Percentiles rank a stretch among this genome's conserved stretches.
Conservation (phyloP, 2,888 invertebrate species). For the Tachina fera region DNA sequence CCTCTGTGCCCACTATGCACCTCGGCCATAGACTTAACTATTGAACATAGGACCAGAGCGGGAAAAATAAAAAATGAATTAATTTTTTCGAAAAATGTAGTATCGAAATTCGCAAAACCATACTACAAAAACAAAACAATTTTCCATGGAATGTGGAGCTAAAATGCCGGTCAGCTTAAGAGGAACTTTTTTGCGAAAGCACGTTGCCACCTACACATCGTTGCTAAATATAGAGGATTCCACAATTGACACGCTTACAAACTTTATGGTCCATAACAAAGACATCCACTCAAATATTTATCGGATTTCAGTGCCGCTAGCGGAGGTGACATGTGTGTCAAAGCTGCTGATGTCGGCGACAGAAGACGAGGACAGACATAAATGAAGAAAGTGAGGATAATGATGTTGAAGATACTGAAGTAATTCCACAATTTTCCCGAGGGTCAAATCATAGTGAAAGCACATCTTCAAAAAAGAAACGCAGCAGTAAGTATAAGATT, state of each 20-base stretch:
- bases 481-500: neutral
- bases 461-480: neutral
- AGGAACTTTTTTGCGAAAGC: conserved; percentile 27
- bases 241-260: neutral
- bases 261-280: conserved; percentile 8
- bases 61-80: conserved; percentile 1
- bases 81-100: neutral
- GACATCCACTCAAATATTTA: conserved; percentile 5
- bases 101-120: neutral
- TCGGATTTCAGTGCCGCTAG: neutral
- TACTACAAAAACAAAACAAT: conserved; percentile 28
- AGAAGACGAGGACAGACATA: neutral
- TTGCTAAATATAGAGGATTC: neutral
- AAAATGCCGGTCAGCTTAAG: conserved; percentile 36
- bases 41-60: neutral
- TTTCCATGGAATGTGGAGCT: conserved; percentile 30
- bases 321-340: conserved; percentile 1
- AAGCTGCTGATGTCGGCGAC: conserved; percentile 1
- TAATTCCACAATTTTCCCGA: neutral
- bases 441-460: neutral
- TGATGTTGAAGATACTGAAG: neutral
- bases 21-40: neutral
- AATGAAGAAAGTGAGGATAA: neutral
- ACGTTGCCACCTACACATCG: neutral
- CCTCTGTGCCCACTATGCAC: neutral